Evolutionary conservation across 1,140 invertebrate genomes (phyloP), one percentile per base, ranked within the genome.

Genomic region (Mactra quadrangularis): DNA sequence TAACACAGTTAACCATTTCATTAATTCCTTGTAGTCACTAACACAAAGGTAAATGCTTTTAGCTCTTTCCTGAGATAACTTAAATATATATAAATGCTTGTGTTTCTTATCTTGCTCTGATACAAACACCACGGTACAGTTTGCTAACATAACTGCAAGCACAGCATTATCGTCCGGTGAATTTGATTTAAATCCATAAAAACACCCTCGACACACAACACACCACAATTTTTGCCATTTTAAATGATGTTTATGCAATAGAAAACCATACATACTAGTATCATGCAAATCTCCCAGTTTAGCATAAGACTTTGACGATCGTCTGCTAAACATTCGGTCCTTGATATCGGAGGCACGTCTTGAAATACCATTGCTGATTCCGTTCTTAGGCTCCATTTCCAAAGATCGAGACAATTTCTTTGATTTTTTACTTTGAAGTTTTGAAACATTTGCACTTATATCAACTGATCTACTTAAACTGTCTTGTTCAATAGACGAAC

Each of bases 151-250:
- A n/a, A 88, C 70, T 19, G 83, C 50, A 19, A 90, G 19, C 0
- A 83, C 38, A 0, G 89, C 77, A 52, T 19, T 76, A 27, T 90
- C 88, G 0, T 86, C 83, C 0, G 47, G 47, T 25, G 83, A 64
- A 19, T 89, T 75, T 0, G 86, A 84, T 66, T 86, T 89, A 55
- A 90, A 90, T 11, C 81, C 87, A 59, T 89, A 90, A 62, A 90
- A 84, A 60, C 87, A 88, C 3, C 88, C 88, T n/a, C 83, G 68
- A 66, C 79, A 82, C 11, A 90, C 83, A 17, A 86, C 86, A 71
- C 87, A 89, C 83, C 84, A 89, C 1, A 89, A 27, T 74, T 89
- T 88, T 11, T 86, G 83, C 85, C 86, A 90, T 38, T 86, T 89
- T 6, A 87, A 59, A 17, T 86, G 78, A 35, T 62, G 60, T 60